These are phyloP conservation scores for Gymnodraco acuticeps DNA, from an alignment of 2,797 vertebrate genomes.

Conservation along the genomic window DNA sequence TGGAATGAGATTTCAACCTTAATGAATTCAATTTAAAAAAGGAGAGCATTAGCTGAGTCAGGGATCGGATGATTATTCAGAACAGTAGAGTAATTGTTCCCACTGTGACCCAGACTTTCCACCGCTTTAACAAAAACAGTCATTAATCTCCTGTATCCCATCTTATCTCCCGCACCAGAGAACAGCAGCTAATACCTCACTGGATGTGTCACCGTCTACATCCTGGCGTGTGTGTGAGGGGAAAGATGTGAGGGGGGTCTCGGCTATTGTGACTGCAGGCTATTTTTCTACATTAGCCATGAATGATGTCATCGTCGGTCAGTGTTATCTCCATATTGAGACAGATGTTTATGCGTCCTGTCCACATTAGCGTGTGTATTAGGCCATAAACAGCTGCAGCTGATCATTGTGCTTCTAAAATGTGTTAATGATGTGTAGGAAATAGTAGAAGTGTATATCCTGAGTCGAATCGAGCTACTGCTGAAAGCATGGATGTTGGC, in stretches of 20 bases:
- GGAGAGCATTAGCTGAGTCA: constrained; percentile 34
- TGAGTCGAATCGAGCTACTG: neutral
- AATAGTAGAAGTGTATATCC: no score
- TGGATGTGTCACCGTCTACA: constrained; percentile 54
- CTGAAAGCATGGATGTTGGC: neutral
- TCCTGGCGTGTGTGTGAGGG: constrained; percentile 46
- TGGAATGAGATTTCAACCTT: constrained; percentile 48
- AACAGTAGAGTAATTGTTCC: constrained; percentile 53
- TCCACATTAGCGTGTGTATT: constrained; percentile 13
- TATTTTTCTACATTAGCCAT: constrained; percentile 59
- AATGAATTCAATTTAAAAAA: constrained; percentile 40
- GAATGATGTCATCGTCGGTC: constrained; percentile 49
- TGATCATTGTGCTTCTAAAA: neutral
- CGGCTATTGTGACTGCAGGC: constrained; percentile 30
- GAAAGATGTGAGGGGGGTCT: constrained; percentile 7
- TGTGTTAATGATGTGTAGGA: neutral
- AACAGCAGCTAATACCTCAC: constrained; percentile 42
- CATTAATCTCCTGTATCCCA: constrained; percentile 67
- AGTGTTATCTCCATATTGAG: constrained; percentile 40
- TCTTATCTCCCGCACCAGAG: constrained; percentile 70
- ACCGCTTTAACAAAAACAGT: constrained; percentile 68
- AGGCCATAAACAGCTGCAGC: neutral
- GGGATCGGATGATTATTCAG: constrained; percentile 33
- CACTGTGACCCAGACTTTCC: constrained; percentile 70
- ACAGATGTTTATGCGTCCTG: constrained; percentile 42